phyloP scores from a whole-genome alignment of 1,140 invertebrate genomes.

The Nilaparvata lugens region DNA sequence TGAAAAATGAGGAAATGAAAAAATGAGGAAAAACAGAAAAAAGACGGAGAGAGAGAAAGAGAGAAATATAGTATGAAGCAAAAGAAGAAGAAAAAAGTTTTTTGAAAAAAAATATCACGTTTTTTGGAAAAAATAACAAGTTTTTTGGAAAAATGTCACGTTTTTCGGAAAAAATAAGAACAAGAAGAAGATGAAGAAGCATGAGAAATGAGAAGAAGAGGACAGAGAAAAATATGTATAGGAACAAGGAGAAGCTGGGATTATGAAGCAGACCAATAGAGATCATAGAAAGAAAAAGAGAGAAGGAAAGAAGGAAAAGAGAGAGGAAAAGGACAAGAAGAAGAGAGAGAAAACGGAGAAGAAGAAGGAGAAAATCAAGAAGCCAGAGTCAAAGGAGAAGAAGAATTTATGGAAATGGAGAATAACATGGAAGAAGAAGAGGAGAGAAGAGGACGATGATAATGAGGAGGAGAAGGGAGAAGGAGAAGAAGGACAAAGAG shows the following conservation, averaged over 20 bases:
- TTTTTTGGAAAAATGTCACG: neutral
- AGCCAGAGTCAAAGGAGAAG: neutral
- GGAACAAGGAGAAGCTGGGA: neutral
- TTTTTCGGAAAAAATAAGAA: neutral
- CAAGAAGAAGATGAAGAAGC: neutral
- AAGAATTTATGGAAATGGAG: neutral
- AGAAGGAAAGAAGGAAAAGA: neutral
- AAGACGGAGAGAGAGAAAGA: neutral
- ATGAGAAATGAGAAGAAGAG: neutral
- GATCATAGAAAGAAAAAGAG: neutral
- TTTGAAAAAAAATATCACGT: neutral
- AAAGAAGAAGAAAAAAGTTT: constrained; percentile 11
- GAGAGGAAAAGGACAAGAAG: neutral
- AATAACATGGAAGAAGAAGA: neutral
- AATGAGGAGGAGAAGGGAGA: neutral
- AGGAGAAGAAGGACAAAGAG: neutral
- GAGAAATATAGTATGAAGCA: neutral
- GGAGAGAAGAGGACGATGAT: neutral
- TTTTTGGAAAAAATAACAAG: neutral
- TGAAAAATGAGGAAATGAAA: neutral
- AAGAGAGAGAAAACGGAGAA: neutral
- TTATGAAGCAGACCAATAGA: neutral
- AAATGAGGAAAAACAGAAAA: neutral
- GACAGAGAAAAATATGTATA: neutral
- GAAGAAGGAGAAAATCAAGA: neutral